Base-by-base conservation (phyloP, 2,797 vertebrate species). In the Neomorphus geoffroyi region DNA sequence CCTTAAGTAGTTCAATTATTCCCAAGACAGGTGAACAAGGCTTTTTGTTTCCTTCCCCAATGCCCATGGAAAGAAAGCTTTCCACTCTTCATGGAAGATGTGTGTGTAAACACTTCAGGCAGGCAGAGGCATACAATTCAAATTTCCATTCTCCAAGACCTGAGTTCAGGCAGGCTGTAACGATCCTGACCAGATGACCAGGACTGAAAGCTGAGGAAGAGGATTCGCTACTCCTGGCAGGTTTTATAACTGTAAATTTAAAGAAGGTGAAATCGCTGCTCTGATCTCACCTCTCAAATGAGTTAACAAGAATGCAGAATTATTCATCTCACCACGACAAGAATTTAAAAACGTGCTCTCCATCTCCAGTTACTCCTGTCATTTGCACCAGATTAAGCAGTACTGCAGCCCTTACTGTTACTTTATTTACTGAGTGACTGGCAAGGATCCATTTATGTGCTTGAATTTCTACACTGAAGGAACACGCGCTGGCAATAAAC, bases 401-500 rank as follows among this genome's bases (percentile, higher is more conserved):
- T 7, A 58, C 10, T 33, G 11, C 0, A 13, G 41, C 32, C 43
- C 11, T 39, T 35, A 39, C 2, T 23, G 18, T 18, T 21, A 0
- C 23, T 18, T 58, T 51, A 50, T 26, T 58, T 75, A 69, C 10
- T 12, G 3, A 39, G 6, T 4, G 19, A 15, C 35, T 70, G n/a
- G 56, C 41, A 80, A 90, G 19, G 13, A 43, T 18, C 24, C 15
- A 43, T 12, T 28, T 13, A 18, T 0, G 0, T 13, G 30, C 9
- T 64, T 80, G 16, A 10, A 41, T 21, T 54, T 58, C 60, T 61
- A 30, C 51, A 30, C 7, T 27, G 37, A 45, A 90, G 19, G 64
- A 30, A 54, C 1, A 7, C 35, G 50, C 9, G 5, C 11, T 21
- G 9, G 18, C n/a, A 43, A 43, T 12, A n/a, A 48, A 54, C 2